Evolutionary conservation across 2,888 invertebrate genomes (phyloP).

Genomic region (Amorpha juglandis): DNA sequence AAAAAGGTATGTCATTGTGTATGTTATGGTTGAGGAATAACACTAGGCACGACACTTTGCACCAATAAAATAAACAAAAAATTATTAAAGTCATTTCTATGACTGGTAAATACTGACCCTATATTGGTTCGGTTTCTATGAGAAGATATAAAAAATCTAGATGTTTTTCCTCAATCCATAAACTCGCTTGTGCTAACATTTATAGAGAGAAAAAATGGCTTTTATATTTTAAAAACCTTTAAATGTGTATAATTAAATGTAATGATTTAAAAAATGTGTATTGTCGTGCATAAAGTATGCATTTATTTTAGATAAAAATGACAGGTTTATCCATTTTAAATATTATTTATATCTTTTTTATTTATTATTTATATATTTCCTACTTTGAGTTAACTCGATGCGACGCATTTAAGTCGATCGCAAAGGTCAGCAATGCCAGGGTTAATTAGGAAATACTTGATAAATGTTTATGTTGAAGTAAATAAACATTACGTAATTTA

Average conservation of each 20-base stretch:
- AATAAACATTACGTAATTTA: slow-evolving; percentile 8
- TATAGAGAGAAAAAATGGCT: slow-evolving; percentile 10
- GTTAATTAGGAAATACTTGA: neutral
- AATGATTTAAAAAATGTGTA: neutral
- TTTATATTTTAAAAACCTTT: neutral
- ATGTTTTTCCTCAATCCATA: slow-evolving; percentile 8
- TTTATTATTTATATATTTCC: too few species aligned
- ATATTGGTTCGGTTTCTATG: too few species aligned
- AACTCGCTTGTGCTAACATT: slow-evolving; percentile 16
- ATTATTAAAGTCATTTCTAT: too few species aligned
- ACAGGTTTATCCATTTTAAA: neutral
- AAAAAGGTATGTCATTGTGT: slow-evolving; percentile 62
- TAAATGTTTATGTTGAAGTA: neutral
- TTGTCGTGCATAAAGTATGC: too few species aligned
- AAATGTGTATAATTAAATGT: too few species aligned
- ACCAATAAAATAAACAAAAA: too few species aligned
- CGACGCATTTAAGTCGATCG: neutral
- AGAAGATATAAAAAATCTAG: neutral
- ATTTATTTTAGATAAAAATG: too few species aligned
- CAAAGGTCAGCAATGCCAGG: neutral
- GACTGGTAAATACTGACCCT: too few species aligned
- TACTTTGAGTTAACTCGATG: too few species aligned
- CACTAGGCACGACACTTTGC: slow-evolving; percentile 43
- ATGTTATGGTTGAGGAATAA: slow-evolving; percentile 57
- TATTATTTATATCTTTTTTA: too few species aligned